Evolutionary conservation across 1,140 invertebrate species (phyloP), one percentile per base, ranked within the genome.

Genomic region (Drosophila parabipectinata): DNA sequence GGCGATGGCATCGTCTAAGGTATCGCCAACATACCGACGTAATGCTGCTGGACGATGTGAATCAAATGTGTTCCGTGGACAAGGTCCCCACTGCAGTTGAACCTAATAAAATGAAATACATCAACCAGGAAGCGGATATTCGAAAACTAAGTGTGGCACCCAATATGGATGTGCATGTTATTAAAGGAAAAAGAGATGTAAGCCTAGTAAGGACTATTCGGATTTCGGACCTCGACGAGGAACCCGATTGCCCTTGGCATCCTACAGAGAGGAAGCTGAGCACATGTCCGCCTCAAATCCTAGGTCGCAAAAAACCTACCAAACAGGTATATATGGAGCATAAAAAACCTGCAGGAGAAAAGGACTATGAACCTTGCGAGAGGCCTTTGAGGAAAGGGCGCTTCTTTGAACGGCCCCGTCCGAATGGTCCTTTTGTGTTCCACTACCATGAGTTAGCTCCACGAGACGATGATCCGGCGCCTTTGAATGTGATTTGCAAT

Each of bases 401-500:
- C n/a, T 75, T 74, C 9, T 74, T 74, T 1, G 12, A 12, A 18
- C 8, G 30, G 1, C 4, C 39, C 0, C n/a, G n/a, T 2, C 32
- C 8, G 3, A 26, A 41, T n/a, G 4, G 18, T 0, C 71, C 71
- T 2, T 74, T 37, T 7, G 1, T 52, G 18, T 74, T 74, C 12
- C 21, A 74, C 26, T 74, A 74, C 47, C 72, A 74, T 9, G 32
- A 64, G 15, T 15, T 74, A 3, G n/a, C 71, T 9, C 59, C 71
- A 3, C 10, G 10, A 9, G 9, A 48, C 4, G 7, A 32, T 6
- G 8, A 10, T 10, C 39, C 34, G 0, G n/a, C 6, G 1, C 15
- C 52, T 3, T 24, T 26, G 9, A 18, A 57, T 10, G 26, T 74
- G 7, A 74, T 74, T 0, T 37, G 60, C 0, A 15, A 26, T 9